Evolutionary conservation across 2,113 vertebrate genomes (phyloP).

Genomic region (Pseudois nayaur): DNA sequence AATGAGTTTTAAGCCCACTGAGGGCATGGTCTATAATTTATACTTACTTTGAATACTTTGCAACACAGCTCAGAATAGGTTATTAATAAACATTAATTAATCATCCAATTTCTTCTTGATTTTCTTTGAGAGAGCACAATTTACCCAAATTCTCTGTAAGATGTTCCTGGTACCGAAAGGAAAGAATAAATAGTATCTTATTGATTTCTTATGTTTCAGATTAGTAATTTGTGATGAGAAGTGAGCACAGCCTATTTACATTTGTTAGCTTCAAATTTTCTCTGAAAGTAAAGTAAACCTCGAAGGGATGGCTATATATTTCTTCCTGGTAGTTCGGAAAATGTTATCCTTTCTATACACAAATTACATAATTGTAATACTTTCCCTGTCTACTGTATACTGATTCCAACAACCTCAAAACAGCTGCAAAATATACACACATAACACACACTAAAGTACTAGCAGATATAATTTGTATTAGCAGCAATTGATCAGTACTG

Average conservation of each 20-base stretch:
- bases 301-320: neutral
- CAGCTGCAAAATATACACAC: neutral
- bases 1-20: neutral
- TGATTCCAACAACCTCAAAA: neutral
- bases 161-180: neutral
- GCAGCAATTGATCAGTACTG: neutral
- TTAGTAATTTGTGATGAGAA: neutral
- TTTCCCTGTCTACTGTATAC: neutral
- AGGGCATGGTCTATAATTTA: neutral
- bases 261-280: neutral
- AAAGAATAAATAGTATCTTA: neutral
- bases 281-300: constrained; percentile 16
- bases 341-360: neutral
- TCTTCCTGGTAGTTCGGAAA: neutral
- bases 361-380: neutral
- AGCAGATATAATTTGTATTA: neutral
- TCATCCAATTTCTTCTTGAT: neutral
- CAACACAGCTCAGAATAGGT: neutral
- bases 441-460: neutral
- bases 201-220: neutral
- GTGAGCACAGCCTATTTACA: neutral
- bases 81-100: neutral
- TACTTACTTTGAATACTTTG: neutral
- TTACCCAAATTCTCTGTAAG: neutral
- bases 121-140: neutral